Conservation (phyloP, 2,797 vertebrate genomes). For the Enteromius argenteus region DNA sequence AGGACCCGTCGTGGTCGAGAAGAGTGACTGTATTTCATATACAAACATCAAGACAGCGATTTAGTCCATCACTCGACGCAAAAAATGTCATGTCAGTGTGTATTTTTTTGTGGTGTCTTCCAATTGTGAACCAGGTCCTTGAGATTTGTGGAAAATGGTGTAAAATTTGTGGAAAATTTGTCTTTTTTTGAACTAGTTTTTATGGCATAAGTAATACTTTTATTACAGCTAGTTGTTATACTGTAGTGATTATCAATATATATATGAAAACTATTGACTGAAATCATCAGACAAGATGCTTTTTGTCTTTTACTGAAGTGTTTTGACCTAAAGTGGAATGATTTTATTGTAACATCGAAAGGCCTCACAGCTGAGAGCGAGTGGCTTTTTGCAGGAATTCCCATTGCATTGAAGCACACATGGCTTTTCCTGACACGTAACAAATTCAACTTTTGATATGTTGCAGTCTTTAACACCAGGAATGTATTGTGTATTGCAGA, state of each 20-base stretch:
- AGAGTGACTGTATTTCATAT: slow-evolving; percentile 40
- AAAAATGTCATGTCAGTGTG: slow-evolving; percentile 57
- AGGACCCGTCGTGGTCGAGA: slow-evolving; percentile 34
- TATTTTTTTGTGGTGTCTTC: slow-evolving; percentile 60
- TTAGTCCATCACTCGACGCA: slow-evolving; percentile 42
- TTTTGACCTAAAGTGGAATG: slow-evolving; percentile 28
- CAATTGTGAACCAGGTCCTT: slow-evolving; percentile 58
- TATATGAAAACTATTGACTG: slow-evolving; percentile 20
- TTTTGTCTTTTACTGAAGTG: slow-evolving; percentile 48
- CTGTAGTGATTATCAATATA: slow-evolving; percentile 50
- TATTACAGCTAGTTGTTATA: slow-evolving; percentile 62
- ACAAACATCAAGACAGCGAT: slow-evolving; percentile 39
- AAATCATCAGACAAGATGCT: slow-evolving; percentile 23
- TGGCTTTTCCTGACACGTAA: slow-evolving; percentile 21
- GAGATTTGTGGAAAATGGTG: slow-evolving; percentile 55
- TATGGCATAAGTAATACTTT: slow-evolving; percentile 59
- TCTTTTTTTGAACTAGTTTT: slow-evolving; percentile 62
- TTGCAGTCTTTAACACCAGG: slow-evolving; percentile 50
- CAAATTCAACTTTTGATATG: slow-evolving; percentile 31
- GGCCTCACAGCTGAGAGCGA: slow-evolving; percentile 5
- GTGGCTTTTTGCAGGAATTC: slow-evolving; percentile 9
- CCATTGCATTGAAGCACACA: slow-evolving; percentile 28
- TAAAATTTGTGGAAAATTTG: not conserved
- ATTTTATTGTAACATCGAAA: slow-evolving; percentile 26
- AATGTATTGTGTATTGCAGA: slow-evolving; percentile 47